phyloP scores from a whole-genome alignment of 2,888 invertebrate genomes.

The Ganaspis brasiliensis region DNA sequence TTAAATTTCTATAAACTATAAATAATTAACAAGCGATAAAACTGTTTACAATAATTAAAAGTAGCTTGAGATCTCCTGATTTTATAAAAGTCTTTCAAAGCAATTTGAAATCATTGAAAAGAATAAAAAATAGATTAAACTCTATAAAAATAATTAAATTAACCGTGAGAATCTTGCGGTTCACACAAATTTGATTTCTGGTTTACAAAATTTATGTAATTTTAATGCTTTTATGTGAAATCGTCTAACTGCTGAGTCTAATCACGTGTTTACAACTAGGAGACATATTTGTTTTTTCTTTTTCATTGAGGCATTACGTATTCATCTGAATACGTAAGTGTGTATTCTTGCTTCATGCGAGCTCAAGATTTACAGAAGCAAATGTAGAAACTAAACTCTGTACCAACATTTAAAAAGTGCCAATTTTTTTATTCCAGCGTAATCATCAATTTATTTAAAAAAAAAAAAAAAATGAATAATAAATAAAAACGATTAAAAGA shows the following conservation, averaged over 20 bases:
- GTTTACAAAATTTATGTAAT: slow-evolving; percentile 15
- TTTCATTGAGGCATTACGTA: slow-evolving; percentile 18
- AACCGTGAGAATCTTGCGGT: too few species aligned
- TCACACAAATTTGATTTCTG: background rate
- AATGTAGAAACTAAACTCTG: slow-evolving; percentile 1
- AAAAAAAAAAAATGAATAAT: too few species aligned
- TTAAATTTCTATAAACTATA: too few species aligned
- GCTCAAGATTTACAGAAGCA: background rate
- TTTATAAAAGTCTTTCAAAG: too few species aligned
- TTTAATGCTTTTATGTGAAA: slow-evolving; percentile 24
- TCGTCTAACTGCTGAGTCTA: slow-evolving; percentile 4
- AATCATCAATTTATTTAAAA: background rate
- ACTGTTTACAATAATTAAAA: too few species aligned
- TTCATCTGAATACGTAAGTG: slow-evolving; percentile 25
- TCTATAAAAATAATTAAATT: too few species aligned
- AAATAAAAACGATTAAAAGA: too few species aligned
- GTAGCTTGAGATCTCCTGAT: too few species aligned
- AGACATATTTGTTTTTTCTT: slow-evolving; percentile 32
- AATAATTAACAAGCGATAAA: too few species aligned
- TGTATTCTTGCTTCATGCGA: background rate
- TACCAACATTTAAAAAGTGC: background rate
- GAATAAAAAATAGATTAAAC: too few species aligned
- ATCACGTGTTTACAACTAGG: slow-evolving; percentile 1
- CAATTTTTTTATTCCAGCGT: background rate
- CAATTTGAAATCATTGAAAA: too few species aligned